Conservation (phyloP, 92 coral and sea anemone genomes). For the Palythoa grandis region DNA sequence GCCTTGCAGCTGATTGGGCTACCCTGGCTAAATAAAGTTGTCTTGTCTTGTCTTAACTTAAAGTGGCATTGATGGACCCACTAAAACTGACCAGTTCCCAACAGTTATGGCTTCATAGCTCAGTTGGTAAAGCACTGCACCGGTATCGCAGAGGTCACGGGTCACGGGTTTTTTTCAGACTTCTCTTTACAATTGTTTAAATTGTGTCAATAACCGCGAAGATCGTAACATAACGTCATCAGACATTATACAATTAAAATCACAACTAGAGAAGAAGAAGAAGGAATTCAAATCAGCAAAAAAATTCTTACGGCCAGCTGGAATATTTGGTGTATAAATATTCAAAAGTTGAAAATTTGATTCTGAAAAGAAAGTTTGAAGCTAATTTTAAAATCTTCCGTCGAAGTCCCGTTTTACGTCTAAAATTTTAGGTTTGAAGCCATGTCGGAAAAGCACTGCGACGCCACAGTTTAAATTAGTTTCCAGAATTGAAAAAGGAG, state of each 20-base stretch:
- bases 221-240: no score
- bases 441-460: neutral
- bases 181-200: no score
- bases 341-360: neutral
- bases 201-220: no score
- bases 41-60: no score
- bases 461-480: neutral
- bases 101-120: no score
- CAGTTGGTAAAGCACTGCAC: no score
- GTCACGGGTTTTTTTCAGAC: no score
- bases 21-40: no score
- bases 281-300: neutral
- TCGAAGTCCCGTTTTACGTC: neutral
- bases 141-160: no score
- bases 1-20: no score
- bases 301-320: neutral
- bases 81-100: no score
- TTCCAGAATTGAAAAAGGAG: neutral
- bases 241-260: slow-evolving; percentile 22
- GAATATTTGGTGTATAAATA: neutral
- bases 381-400: neutral
- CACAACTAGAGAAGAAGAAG: neutral
- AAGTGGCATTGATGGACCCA: no score
- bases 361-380: neutral
- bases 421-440: neutral